phyloP scores from a whole-genome alignment of 1,140 invertebrate genomes.

The Antheraea mylitta region DNA sequence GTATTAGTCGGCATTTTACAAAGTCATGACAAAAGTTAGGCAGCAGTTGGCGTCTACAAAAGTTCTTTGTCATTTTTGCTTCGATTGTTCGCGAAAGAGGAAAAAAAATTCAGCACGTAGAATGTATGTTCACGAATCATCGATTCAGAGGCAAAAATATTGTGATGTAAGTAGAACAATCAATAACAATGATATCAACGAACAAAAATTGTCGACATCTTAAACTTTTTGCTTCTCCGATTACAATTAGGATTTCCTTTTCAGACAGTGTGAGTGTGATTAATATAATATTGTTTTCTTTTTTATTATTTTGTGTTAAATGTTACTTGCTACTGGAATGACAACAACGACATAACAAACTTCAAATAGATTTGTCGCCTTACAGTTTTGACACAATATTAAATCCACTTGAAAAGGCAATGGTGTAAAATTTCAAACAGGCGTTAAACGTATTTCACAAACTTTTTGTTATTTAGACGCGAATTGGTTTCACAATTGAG shows the following conservation, averaged over 20 bases:
- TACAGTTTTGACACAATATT: neutral
- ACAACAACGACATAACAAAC: neutral
- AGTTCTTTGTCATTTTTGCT: slow-evolving; percentile 43
- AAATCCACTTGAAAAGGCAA: neutral
- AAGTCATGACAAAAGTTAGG: slow-evolving; percentile 61
- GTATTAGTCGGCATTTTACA: slow-evolving; percentile 44
- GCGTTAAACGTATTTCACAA: neutral
- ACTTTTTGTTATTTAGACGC: neutral
- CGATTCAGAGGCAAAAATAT: slow-evolving; percentile 41
- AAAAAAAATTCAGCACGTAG: slow-evolving; percentile 53
- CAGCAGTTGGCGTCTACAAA: slow-evolving; percentile 49
- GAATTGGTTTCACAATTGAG: too few relatives aligned
- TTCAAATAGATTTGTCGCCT: neutral
- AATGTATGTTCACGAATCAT: slow-evolving; percentile 29
- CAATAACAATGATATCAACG: slow-evolving; percentile 21
- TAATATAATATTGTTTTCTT: neutral
- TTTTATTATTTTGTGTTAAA: neutral
- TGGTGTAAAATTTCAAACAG: slow-evolving; percentile 3
- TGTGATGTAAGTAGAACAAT: slow-evolving; percentile 30
- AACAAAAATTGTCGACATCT: slow-evolving; percentile 27
- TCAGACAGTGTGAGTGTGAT: neutral
- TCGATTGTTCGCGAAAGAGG: slow-evolving; percentile 61
- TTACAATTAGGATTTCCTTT: slow-evolving; percentile 9
- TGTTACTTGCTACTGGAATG: neutral
- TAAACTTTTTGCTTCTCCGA: slow-evolving; percentile 4